These are phyloP conservation scores for Camelus bactrianus DNA, from an alignment of 2,113 vertebrate species.

Conservation along the genomic window DNA sequence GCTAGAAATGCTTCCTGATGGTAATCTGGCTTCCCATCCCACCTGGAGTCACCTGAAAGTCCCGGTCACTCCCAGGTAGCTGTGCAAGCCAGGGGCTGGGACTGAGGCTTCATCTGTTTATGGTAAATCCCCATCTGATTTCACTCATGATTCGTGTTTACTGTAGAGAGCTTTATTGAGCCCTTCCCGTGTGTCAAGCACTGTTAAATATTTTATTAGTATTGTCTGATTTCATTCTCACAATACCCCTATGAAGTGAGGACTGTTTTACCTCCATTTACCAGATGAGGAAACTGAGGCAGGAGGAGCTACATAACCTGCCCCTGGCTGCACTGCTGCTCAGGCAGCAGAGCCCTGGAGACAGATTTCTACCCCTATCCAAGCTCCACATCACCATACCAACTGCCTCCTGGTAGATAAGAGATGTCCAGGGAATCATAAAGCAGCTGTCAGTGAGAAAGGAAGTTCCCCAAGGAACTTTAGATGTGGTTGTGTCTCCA, in stretches of 20 bases:
- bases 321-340: not conserved
- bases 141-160: not conserved
- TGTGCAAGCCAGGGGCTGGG: not conserved
- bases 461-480: not conserved
- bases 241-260: not conserved
- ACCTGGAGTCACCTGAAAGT: not conserved
- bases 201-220: not conserved
- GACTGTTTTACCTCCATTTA: constrained; percentile 16
- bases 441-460: not conserved
- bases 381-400: not conserved
- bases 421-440: not conserved
- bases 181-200: not conserved
- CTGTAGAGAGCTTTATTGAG: not conserved
- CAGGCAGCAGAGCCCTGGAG: not conserved
- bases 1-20: not conserved
- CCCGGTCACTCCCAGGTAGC: not conserved
- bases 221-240: not conserved
- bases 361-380: not conserved
- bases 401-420: not conserved
- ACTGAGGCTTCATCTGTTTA: not conserved
- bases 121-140: not conserved
- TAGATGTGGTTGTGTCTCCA: not conserved
- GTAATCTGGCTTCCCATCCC: not conserved
- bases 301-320: not conserved
- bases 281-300: constrained; percentile 15